Evolutionary conservation across 2,888 invertebrate species (phyloP).

Genomic region (Molorchus minor): DNA sequence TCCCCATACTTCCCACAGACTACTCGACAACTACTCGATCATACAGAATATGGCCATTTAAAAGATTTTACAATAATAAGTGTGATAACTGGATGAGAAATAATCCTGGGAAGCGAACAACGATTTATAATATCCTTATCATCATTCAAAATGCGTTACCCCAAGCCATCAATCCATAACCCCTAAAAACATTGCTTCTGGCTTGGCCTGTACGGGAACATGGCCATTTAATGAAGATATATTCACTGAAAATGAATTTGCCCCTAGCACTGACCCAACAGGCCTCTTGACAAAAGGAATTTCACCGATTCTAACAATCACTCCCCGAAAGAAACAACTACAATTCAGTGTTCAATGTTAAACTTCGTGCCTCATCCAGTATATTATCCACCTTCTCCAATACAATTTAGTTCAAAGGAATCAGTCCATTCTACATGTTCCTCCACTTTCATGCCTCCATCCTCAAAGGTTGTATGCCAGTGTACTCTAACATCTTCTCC

Average conservation of each 20-base stretch:
- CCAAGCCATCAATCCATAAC: slow-evolving; percentile 17
- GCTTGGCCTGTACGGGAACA: slow-evolving; percentile 9
- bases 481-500: neutral
- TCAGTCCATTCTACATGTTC: neutral
- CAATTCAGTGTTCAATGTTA: too few relatives aligned
- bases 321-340: slow-evolving; percentile 5
- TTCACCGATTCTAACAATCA: neutral
- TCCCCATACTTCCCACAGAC: slow-evolving; percentile 24
- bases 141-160: slow-evolving; percentile 17
- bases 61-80: slow-evolving; percentile 19
- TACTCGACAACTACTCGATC: slow-evolving; percentile 21
- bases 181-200: slow-evolving; percentile 10
- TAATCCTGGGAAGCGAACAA: slow-evolving; percentile 19
- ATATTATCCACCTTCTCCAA: neutral
- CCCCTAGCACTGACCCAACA: slow-evolving; percentile 19
- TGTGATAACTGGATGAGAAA: slow-evolving; percentile 21
- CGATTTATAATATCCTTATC: slow-evolving; percentile 12
- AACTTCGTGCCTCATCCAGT: neutral
- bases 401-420: neutral
- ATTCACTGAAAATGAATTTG: slow-evolving; percentile 25
- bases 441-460: neutral
- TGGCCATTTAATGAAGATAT: slow-evolving; percentile 19
- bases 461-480: neutral
- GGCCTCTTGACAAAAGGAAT: slow-evolving; percentile 15
- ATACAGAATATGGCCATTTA: slow-evolving; percentile 21